Percentiles rank a stretch among this genome's conserved stretches.
These are phyloP conservation scores for Hirudo medicinalis DNA, from an alignment of 1,140 invertebrate species.

Conservation along the genomic window DNA sequence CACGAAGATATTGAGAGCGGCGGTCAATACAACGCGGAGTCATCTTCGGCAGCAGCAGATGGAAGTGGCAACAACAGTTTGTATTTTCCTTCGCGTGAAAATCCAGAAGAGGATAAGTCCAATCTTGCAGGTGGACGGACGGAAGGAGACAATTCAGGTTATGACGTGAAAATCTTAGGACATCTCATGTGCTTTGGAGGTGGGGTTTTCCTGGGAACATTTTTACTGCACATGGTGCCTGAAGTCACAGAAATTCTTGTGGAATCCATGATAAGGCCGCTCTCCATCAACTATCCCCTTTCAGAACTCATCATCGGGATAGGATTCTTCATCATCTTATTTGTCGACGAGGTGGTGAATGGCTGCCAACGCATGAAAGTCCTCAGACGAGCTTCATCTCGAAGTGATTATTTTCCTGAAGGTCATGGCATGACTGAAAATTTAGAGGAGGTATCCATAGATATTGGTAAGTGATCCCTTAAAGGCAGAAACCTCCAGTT, in stretches of 20 bases:
- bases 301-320: slow-evolving; percentile 56
- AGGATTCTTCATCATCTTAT: slow-evolving; percentile 72
- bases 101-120: neutral
- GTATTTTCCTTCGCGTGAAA: neutral
- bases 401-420: neutral
- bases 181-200: slow-evolving; percentile 59
- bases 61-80: neutral
- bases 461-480: neutral
- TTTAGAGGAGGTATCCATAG: neutral
- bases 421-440: neutral
- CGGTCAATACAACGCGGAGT: neutral
- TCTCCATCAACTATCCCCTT: slow-evolving; percentile 45
- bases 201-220: slow-evolving; percentile 69
- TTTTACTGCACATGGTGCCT: slow-evolving; percentile 65
- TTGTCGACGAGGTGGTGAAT: slow-evolving; percentile 63
- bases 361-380: slow-evolving; percentile 17
- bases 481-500: neutral
- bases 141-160: neutral
- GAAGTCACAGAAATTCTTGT: slow-evolving; percentile 48
- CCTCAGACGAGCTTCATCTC: neutral
- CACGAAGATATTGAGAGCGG: neutral
- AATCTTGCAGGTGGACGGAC: neutral
- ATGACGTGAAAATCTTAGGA: neutral
- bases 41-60: neutral
- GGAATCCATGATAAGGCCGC: neutral